phyloP scores from a whole-genome alignment of 2,113 vertebrate genomes.

The Laterallus jamaicensis region DNA sequence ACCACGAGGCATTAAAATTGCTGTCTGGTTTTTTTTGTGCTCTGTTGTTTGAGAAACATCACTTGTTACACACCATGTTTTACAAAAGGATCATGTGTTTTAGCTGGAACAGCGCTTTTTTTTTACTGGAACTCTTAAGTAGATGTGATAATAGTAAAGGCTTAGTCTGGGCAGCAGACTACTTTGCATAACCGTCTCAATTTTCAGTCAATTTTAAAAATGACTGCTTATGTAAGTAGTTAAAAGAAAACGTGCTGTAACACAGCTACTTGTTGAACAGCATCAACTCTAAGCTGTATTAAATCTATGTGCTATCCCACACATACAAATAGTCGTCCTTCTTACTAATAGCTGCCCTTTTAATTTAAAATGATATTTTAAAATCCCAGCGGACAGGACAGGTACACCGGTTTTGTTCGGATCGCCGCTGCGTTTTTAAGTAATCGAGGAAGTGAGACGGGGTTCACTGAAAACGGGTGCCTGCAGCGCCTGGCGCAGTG shows the following conservation, averaged over 20 bases:
- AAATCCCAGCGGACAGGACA: neutral
- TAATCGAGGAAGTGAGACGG: neutral
- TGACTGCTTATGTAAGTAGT: no score
- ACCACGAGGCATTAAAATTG: neutral
- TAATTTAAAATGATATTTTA: neutral
- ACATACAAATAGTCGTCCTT: neutral
- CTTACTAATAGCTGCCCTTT: neutral
- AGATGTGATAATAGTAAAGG: neutral
- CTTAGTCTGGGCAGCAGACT: neutral
- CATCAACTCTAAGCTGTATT: neutral
- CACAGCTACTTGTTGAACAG: neutral
- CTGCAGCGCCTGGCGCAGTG: neutral
- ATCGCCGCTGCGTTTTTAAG: neutral
- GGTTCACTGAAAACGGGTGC: neutral
- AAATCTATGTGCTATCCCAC: neutral
- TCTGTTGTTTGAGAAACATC: neutral
- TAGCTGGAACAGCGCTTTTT: neutral
- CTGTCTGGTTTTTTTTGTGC: neutral
- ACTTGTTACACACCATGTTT: neutral
- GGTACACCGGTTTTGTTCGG: rapidly evolving
- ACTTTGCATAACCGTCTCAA: neutral
- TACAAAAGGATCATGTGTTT: neutral
- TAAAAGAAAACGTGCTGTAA: neutral
- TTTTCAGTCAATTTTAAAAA: neutral
- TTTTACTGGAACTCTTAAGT: neutral